phyloP scores from a whole-genome alignment of 2,113 vertebrate species.

The Heterocephalus glaber region DNA sequence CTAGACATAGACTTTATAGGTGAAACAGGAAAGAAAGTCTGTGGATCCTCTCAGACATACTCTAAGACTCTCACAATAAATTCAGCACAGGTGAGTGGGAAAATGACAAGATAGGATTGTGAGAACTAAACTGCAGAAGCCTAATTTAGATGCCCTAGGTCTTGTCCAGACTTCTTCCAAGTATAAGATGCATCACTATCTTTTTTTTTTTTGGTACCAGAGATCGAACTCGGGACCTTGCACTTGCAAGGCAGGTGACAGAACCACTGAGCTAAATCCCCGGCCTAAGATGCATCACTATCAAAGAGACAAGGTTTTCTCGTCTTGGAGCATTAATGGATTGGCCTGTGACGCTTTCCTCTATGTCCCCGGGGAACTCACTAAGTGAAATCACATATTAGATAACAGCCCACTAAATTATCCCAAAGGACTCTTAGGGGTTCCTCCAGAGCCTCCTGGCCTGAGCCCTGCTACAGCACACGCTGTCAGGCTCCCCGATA shows the following conservation, averaged over 20 bases:
- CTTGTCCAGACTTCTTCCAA: neutral
- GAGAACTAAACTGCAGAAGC: slow-evolving; percentile 19
- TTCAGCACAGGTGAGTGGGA: neutral
- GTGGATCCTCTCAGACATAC: neutral
- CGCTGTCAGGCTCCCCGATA: neutral
- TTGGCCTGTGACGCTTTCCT: neutral
- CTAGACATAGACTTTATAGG: neutral
- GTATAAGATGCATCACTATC: neutral
- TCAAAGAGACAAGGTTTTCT: neutral
- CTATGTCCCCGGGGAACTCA: neutral
- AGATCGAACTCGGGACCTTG: too few species aligned
- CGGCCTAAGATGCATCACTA: neutral
- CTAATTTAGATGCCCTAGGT: neutral
- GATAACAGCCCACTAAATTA: neutral
- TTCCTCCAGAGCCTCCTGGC: neutral
- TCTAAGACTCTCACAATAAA: neutral
- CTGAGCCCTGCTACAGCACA: neutral
- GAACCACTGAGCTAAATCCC: too few species aligned
- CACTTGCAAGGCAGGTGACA: too few species aligned
- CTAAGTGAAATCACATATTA: slow-evolving; percentile 2
- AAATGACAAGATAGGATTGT: neutral
- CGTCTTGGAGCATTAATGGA: neutral
- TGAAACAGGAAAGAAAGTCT: neutral
- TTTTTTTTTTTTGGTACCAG: too few species aligned
- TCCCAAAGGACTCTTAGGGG: neutral